These are phyloP conservation scores for Ephydatia muelleri DNA, from an alignment of 37 sponge, comb jelly and placozoan species.

Conservation along the genomic window DNA sequence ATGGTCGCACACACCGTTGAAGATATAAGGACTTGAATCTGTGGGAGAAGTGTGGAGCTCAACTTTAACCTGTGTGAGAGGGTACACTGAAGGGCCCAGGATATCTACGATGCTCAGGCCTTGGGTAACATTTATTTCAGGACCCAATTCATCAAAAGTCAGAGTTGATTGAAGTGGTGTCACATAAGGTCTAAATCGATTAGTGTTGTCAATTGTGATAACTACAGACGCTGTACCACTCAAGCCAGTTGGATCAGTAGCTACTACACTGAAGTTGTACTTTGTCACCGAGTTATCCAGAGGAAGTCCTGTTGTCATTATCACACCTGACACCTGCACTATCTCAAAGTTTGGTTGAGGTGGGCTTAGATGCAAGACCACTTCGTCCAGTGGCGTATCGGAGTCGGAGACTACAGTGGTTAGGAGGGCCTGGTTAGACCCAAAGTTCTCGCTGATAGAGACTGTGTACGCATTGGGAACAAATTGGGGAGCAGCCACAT, in stretches of 20 bases:
- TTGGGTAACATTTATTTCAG: slow-evolving; percentile 3
- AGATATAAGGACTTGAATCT: slow-evolving; percentile 27
- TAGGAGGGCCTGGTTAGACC: slow-evolving; percentile 12
- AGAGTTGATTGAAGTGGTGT: slow-evolving; percentile 3
- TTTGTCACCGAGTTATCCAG: slow-evolving; percentile 24
- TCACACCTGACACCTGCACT: slow-evolving; percentile 10
- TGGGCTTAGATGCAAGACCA: slow-evolving; percentile 30
- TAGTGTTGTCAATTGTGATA: slow-evolving; percentile 54
- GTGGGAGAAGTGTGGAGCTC: slow-evolving; percentile 25
- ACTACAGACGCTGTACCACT: slow-evolving; percentile 29
- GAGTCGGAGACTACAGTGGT: slow-evolving; percentile 45
- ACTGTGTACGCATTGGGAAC: slow-evolving; percentile 4
- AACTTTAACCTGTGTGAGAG: slow-evolving; percentile 10
- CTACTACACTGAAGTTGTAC: slow-evolving; percentile 48
- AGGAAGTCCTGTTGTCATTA: slow-evolving; percentile 44
- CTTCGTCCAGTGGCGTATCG: slow-evolving; percentile 51
- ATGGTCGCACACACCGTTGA: slow-evolving; percentile 72
- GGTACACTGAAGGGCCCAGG: slow-evolving; percentile 37
- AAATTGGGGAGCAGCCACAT: slow-evolving; percentile 73
- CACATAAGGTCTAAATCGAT: slow-evolving; percentile 64
- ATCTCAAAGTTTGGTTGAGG: slow-evolving; percentile 52
- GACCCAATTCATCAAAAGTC: slow-evolving; percentile 35
- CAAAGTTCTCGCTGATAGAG: slow-evolving; percentile 46
- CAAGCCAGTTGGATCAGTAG: slow-evolving; percentile 50
- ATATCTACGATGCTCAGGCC: slow-evolving; percentile 34